These are phyloP conservation scores for Ophioninae sp. DNA, from an alignment of 2,888 invertebrate species.

Conservation along the genomic window DNA sequence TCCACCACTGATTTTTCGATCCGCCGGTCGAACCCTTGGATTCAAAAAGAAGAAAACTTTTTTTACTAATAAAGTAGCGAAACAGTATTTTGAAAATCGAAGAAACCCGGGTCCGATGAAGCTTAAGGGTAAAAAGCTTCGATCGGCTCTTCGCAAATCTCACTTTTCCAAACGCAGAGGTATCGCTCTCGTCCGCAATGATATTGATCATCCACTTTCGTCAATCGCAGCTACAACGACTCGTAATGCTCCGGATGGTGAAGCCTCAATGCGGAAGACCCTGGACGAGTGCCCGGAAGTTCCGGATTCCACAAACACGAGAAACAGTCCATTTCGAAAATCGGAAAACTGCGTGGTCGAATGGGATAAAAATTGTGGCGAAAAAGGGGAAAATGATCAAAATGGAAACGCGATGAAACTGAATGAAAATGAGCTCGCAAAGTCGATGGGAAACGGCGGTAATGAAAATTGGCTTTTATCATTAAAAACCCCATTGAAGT, in stretches of 20 bases:
- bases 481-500: neutral
- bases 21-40: neutral
- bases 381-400: neutral
- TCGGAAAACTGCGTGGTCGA: neutral
- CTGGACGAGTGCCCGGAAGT: neutral
- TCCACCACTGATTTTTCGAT: slow-evolving; percentile 23
- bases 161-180: neutral
- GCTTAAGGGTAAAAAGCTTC: neutral
- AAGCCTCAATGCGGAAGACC: neutral
- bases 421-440: neutral
- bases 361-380: neutral
- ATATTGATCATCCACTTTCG: neutral
- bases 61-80: slow-evolving; percentile 7
- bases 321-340: slow-evolving; percentile 1
- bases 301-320: neutral
- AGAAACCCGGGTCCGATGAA: neutral
- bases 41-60: slow-evolving; percentile 30
- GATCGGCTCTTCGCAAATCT: neutral
- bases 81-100: neutral
- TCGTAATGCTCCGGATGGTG: neutral
- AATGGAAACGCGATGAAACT: too few species aligned
- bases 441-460: neutral
- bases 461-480: neutral
- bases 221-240: neutral
- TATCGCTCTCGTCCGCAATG: neutral